Conservation (phyloP, 23 tunicate species). For the Halocynthia aurantium region DNA sequence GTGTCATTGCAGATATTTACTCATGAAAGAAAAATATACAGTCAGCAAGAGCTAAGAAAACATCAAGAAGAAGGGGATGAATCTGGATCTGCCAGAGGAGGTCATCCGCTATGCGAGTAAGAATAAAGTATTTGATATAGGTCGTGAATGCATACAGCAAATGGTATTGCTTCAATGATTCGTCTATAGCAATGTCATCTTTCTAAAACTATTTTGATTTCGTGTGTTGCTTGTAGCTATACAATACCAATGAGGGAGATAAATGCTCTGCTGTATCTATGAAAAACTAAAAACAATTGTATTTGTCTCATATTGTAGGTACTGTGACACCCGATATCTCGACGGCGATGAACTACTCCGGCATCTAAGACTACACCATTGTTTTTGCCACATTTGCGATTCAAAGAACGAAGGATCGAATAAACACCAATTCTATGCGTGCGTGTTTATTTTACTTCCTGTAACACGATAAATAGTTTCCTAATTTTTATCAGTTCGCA, state of each 20-base stretch:
- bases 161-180: not conserved
- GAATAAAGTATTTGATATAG: not conserved
- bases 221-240: not conserved
- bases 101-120: conserved; percentile 48
- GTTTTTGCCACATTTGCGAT: conserved; percentile 51
- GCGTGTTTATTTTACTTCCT: not conserved
- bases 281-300: not conserved
- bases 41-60: conserved; percentile 27
- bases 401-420: conserved; percentile 16
- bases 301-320: conserved; percentile 9
- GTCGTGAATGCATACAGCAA: not conserved
- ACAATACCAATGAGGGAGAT: not conserved
- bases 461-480: not conserved
- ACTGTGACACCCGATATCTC: conserved; percentile 51
- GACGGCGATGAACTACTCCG: conserved; percentile 66
- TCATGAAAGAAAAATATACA: conserved; percentile 42
- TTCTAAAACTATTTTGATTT: not conserved
- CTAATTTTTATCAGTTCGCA: not conserved
- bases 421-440: conserved; percentile 49
- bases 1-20: conserved; percentile 38
- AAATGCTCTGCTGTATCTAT: too few species aligned
- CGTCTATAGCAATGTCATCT: not conserved
- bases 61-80: conserved; percentile 57
- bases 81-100: conserved; percentile 18
- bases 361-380: conserved; percentile 54